phyloP scores from a whole-genome alignment of 2,888 invertebrate species.

The Lasioglossum morio region DNA sequence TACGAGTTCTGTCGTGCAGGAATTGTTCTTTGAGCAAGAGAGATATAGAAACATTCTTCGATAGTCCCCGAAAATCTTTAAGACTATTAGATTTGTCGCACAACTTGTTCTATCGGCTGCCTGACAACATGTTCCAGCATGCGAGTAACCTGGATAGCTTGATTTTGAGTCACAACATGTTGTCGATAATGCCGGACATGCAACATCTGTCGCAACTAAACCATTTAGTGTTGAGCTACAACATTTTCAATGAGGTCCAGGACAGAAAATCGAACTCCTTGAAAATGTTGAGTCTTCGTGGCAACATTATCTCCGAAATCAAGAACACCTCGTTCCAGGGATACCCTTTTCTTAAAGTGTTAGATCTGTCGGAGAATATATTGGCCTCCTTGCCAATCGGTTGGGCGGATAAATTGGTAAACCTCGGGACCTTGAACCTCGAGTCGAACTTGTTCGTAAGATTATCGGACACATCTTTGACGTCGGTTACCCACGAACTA shows the following conservation, averaged over 20 bases:
- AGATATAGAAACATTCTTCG: not conserved
- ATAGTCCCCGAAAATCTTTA: not conserved
- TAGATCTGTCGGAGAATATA: not conserved
- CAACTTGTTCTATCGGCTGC: not conserved
- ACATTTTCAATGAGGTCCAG: not conserved
- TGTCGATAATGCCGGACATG: not conserved
- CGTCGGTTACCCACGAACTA: not conserved
- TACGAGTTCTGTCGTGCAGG: not conserved
- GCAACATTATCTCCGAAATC: slow-evolving; percentile 72
- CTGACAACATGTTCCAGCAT: not conserved
- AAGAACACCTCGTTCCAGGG: not conserved
- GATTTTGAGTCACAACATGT: slow-evolving; percentile 3
- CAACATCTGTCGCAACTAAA: accelerated
- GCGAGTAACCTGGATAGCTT: not conserved
- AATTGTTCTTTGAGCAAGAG: not conserved
- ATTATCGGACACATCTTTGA: not conserved
- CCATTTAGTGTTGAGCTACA: slow-evolving; percentile 24
- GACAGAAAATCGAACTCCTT: slow-evolving; percentile 23
- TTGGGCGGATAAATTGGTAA: not conserved
- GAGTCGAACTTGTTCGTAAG: not conserved
- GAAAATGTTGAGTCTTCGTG: slow-evolving; percentile 68
- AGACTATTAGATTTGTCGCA: not conserved
- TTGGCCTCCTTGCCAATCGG: not conserved
- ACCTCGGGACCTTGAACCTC: not conserved
- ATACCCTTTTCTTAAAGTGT: not conserved